Evolutionary conservation across 2,113 vertebrate genomes (phyloP), one percentile per base, ranked within the genome.

Genomic region (Malurus melanocephalus): DNA sequence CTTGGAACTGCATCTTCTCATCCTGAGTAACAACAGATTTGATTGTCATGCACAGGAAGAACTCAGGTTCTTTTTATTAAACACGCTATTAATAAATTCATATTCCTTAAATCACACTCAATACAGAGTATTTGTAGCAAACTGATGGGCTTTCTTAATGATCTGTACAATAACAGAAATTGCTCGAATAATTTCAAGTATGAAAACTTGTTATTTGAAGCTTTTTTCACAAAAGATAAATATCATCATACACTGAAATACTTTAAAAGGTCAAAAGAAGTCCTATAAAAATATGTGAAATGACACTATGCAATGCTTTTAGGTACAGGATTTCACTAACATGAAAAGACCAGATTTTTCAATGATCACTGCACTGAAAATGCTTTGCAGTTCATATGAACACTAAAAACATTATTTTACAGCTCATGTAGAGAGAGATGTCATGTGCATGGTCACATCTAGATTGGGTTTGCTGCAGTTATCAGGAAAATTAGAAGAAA

Each of bases 201-300:
- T 42, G 26, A 93, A 94, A 92, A 84, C 23, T 27, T 85, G 28
- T 83, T 88, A 69, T 79, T 65, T 69, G 26, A 94, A 92, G 56
- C 30, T 32, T 61, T 46, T 60, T 87, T 28, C 30, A 33, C n/a
- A 72, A 67, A 71, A 76, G 40, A 23, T 62, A 74, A 80, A 72
- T 66, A 64, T 46, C 27, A 42, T 51, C 40, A 35, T 46, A 28
- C 15, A 38, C 23, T 71, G 38, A 80, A 85, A 53, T 89, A 49
- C 42, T 73, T 88, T 40, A 26, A 72, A 69, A 74, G 48, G 52
- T 61, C n/a, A 71, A 53, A 82, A 78, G 42, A 18, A 86, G 13
- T 27, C 33, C 16, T 43, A 11, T 16, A 52, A 65, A 51, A 49
- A 22, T 7, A 11, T 8, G 15, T 45, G 68, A 73, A 91, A 64